These are phyloP conservation scores for Crioceris asparagi DNA, from an alignment of 2,888 invertebrate species.

Conservation along the genomic window DNA sequence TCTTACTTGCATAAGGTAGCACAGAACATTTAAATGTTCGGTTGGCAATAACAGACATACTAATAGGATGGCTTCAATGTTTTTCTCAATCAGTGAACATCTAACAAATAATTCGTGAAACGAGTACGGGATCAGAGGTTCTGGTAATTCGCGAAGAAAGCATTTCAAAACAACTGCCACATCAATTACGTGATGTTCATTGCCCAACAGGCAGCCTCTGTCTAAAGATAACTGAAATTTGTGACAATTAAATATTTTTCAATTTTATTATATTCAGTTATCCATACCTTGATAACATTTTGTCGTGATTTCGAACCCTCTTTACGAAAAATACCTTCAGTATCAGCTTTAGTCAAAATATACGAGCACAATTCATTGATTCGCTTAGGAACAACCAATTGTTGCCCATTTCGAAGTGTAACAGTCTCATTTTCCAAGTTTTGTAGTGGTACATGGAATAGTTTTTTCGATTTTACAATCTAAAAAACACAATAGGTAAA, in stretches of 20 bases:
- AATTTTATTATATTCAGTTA: too few species aligned
- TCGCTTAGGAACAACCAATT: constrained; percentile 60
- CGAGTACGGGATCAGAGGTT: constrained; percentile 63
- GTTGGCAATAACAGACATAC: constrained; percentile 63
- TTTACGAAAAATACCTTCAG: constrained; percentile 82
- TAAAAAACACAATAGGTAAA: constrained; percentile 16
- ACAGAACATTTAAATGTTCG: constrained; percentile 65
- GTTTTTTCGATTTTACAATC: constrained; percentile 33
- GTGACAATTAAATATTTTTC: too few species aligned
- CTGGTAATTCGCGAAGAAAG: constrained; percentile 75
- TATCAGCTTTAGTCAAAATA: constrained; percentile 55
- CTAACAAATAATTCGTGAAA: constrained; percentile 70
- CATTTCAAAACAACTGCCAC: constrained; percentile 77
- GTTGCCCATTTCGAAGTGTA: constrained; percentile 56
- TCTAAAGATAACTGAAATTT: constrained; percentile 53
- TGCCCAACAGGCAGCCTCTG: constrained; percentile 56
- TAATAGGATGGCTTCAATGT: constrained; percentile 52
- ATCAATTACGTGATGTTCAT: constrained; percentile 70
- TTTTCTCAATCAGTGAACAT: constrained; percentile 49
- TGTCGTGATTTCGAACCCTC: constrained; percentile 76
- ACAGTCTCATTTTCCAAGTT: constrained; percentile 44
- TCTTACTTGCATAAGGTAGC: constrained; percentile 68
- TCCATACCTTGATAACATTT: constrained; percentile 69
- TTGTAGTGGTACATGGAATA: constrained; percentile 46
- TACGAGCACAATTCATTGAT: constrained; percentile 61